Base-by-base conservation (phyloP, 2,888 invertebrate genomes). In the Halictus quadricinctus region DNA sequence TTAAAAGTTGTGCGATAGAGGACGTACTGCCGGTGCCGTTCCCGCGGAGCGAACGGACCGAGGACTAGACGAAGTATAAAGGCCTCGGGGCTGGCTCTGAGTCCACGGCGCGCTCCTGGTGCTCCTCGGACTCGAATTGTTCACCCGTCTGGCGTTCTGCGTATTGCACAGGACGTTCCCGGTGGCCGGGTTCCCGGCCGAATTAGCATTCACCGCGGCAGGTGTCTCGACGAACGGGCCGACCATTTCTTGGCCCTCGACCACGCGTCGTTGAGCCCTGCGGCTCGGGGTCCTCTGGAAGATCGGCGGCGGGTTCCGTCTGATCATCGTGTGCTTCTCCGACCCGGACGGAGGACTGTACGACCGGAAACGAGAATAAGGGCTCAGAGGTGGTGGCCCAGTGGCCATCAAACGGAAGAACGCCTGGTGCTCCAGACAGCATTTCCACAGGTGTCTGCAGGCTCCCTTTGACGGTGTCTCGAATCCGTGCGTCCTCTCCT, bases 401-500 rank as follows among this genome's bases (percentile, higher is more conserved):
- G 96, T 94, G 12, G 97, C 97, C 94, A 98, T 98, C 91, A 98
- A 95, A 84, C 98, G 96, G 95, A 98, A 98, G 95, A 98, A 98
- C 60, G 98, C 97, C 95, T 99, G 99, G 94, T 99, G 99, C 94
- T 99, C 99, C 79, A 98, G 97, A 95, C 98, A 98, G 95, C 99
- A 99, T 91, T 98, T 97, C 98, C 99, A 99, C 90, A 99, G 96
- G 95, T 99, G 99, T 93, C 99, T 98, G 94, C 99, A 99, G 25
- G 98, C 98, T 43, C 98, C 96, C 92, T 98, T 97, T 81, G 98
- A 98, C 73, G 98, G 97, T 43, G 98, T 98, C 95, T 99, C 98
- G 95, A 99, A 99, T 10, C 98, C 98, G 95, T 98, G 99, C n/a
- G 98, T 98, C 94, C 98, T 97, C 90, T 98, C 98, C 92, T 98